Evolutionary conservation across 2,113 vertebrate species (phyloP), one percentile per base, ranked within the genome.

Genomic region (Indicator indicator): DNA sequence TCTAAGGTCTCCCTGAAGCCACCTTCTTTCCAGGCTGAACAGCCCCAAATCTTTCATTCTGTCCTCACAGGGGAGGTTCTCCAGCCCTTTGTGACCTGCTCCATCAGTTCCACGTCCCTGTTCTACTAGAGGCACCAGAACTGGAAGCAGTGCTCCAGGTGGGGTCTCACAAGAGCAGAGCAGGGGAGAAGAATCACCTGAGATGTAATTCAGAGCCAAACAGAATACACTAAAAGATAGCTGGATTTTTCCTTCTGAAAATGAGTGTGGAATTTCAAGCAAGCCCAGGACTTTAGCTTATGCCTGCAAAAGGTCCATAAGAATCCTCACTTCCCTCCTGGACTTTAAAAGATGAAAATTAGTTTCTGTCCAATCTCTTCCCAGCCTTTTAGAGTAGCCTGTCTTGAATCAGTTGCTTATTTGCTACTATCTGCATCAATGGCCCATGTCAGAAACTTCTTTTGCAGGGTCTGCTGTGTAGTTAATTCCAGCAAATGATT

Each of bases 401-500:
- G 2, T 38, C 40, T 62, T 65, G 16, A 91, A 56, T 48, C 40
- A 79, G 30, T 56, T 67, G 44, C 42, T 36, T 24, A 65, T 69
- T 94, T 92, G 38, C 83, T 68, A 88, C 81, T 50, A 44, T 54
- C 70, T 87, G 40, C 18, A 58, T 46, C 56, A 87, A 33, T 46
- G 33, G 40, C 70, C 40, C 46, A 17, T 38, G 28, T 32, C 48
- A 89, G 75, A 82, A 92, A 58, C 52, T 52, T 92, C 77, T 88
- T 50, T 62, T 90, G 38, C 73, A 54, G 18, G 30, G n/a, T 74
- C 76, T 81, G 80, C 65, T 71, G 24, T 11, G 2, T 58, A 84
- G 50, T 88, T 81, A 91, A 91, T 75, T 80, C 74, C 20, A 73
- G 20, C 28, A 96, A 92, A 93, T 46, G 54, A 86, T 32, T 63